Base-by-base conservation (phyloP, 2,797 vertebrate genomes). In the Sciurus carolinensis region DNA sequence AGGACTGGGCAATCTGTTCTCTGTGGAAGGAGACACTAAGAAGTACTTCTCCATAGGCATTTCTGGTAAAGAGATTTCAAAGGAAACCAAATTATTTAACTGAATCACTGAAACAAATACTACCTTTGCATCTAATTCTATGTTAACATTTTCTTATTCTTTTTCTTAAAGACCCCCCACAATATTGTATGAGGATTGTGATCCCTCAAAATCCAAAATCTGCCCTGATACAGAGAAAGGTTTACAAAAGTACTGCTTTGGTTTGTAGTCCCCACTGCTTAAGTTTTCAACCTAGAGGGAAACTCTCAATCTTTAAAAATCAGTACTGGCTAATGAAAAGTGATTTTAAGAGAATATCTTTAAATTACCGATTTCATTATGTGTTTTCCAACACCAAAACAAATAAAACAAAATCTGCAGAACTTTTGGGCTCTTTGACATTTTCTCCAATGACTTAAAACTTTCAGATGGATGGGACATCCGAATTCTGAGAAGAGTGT, bases 401-500 rank as follows among this genome's bases (percentile, higher is more conserved):
- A 36, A 57, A 90, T 33, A 28, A 97, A 97, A 90, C 86, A 91
- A 98, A 96, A 39, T 73, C 39, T 86, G 4, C 15, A 93, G 36
- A 93, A 92, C 28, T 69, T 87, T 75, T 39, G 30, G 13, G 71
- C n/a, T 82, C 87, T 96, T 94, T 92, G 67, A 71, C 36, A 95
- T 93, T 97, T 95, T 96, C 52, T 62, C 69, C 83, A 94, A 50
- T 81, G 95, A 90, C 39, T 95, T 95, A 81, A 85, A 87, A 91
- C 83, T 97, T 97, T 95, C 94, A 97, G 85, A 96, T 33, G 59
- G 30, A 87, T 4, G 20, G 64, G 7, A 91, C 67, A 87, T 83
- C 66, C 72, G 47, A 47, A 8, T 88, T 95, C 26, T 95, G 42
- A 90, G 50, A 47, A 92, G 57, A 87, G 12, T 64, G 50, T 77